Evolutionary conservation across 2,888 invertebrate species (phyloP).

Genomic region (Theretra japonica): DNA sequence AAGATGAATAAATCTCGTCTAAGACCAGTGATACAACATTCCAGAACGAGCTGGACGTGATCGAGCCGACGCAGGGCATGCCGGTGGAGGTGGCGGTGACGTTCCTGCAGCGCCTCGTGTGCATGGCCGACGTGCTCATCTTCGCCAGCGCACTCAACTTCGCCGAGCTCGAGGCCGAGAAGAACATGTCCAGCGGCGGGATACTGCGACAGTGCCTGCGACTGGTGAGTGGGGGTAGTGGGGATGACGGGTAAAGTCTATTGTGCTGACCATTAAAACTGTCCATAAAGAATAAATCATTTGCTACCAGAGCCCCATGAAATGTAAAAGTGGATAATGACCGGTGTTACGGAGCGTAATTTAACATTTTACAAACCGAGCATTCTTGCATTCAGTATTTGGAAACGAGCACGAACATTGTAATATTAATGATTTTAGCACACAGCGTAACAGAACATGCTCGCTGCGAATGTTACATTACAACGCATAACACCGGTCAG

Average conservation of each 20-base stretch:
- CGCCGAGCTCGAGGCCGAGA: slow-evolving; percentile 98
- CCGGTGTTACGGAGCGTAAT: too few species aligned
- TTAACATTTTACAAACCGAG: too few species aligned
- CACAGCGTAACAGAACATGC: too few species aligned
- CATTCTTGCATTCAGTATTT: too few species aligned
- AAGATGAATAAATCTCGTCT: neutral
- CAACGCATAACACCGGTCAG: too few species aligned
- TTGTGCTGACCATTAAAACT: slow-evolving; percentile 39
- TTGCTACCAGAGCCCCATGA: neutral
- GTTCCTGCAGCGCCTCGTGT: slow-evolving; percentile 98
- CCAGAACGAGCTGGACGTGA: slow-evolving; percentile 98
- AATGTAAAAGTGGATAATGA: too few species aligned
- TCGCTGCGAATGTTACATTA: too few species aligned
- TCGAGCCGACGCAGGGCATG: slow-evolving; percentile 99
- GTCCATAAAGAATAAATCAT: too few species aligned
- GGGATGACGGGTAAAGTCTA: slow-evolving; percentile 6
- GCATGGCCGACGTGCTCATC: slow-evolving; percentile 99
- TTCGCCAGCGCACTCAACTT: slow-evolving; percentile 99
- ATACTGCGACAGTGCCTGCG: slow-evolving; percentile 98
- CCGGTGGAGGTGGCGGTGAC: slow-evolving; percentile 99
- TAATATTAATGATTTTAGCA: too few species aligned
- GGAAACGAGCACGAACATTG: too few species aligned
- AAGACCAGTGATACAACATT: neutral
- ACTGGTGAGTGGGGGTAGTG: slow-evolving; percentile 86
- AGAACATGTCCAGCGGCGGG: slow-evolving; percentile 99